phyloP scores from a whole-genome alignment of 2,797 vertebrate species.

The Delichon dasypus region DNA sequence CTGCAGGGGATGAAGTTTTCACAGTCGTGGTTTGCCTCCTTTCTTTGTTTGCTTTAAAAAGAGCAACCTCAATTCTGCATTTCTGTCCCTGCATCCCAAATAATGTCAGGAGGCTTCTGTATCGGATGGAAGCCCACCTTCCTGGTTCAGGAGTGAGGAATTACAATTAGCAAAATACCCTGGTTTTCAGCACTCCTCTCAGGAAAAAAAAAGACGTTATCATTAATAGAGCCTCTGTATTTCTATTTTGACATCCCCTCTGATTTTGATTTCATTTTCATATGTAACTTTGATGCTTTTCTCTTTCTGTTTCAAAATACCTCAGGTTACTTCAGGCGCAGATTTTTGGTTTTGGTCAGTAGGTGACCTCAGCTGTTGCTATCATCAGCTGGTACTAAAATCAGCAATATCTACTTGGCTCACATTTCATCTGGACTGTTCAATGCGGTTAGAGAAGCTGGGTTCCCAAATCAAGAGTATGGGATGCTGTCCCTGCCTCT shows the following conservation, averaged over 20 bases:
- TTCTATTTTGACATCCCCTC: background rate
- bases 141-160: background rate
- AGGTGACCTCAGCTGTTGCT: background rate
- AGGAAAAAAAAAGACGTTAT: background rate
- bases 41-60: background rate
- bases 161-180: background rate
- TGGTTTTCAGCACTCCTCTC: background rate
- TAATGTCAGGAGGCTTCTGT: background rate
- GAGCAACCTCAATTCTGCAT: background rate
- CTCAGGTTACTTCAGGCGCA: background rate
- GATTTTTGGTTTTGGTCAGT: background rate
- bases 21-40: background rate
- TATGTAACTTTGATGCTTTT: background rate
- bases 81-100: background rate
- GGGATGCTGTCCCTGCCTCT: background rate
- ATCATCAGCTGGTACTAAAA: background rate
- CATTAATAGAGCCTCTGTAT: background rate
- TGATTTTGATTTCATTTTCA: background rate
- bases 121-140: background rate
- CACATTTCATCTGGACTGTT: background rate
- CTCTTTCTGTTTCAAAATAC: background rate
- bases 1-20: background rate
- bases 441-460: background rate
- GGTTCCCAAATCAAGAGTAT: background rate
- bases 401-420: background rate